Conservation (phyloP, 2,797 vertebrate genomes). For the Silurus lanzhouensis region DNA sequence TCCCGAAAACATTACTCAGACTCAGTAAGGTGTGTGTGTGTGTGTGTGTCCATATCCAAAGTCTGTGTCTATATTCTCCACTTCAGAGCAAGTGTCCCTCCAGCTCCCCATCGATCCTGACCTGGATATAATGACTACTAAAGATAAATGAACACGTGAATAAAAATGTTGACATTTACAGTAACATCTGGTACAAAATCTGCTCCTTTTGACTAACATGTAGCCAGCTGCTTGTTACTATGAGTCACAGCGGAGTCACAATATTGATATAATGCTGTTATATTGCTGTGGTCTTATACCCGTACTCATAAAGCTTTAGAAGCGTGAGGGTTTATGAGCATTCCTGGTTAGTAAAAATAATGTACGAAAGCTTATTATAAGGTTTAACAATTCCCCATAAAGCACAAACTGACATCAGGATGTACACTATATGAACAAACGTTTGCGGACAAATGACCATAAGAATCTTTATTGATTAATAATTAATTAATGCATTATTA, state of each 20-base stretch:
- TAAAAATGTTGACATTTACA: neutral
- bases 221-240: neutral
- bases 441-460: too few species aligned
- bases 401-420: neutral
- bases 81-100: neutral
- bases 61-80: neutral
- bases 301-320: constrained; percentile 5
- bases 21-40: neutral
- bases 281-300: neutral
- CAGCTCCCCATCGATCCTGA: neutral
- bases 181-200: constrained; percentile 12
- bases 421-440: too few species aligned
- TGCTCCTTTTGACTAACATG: neutral
- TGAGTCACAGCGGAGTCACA: neutral
- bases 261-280: constrained; percentile 8
- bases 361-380: constrained; percentile 4
- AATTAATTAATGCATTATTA: too few species aligned
- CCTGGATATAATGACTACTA: neutral
- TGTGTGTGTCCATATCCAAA: neutral
- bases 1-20: neutral
- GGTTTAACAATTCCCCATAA: neutral
- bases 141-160: neutral
- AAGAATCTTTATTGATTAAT: too few species aligned
- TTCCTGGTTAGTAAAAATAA: constrained; percentile 13
- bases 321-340: constrained; percentile 2